Evolutionary conservation across 2,113 vertebrate genomes (phyloP).

Genomic region (Bungarus multicinctus): DNA sequence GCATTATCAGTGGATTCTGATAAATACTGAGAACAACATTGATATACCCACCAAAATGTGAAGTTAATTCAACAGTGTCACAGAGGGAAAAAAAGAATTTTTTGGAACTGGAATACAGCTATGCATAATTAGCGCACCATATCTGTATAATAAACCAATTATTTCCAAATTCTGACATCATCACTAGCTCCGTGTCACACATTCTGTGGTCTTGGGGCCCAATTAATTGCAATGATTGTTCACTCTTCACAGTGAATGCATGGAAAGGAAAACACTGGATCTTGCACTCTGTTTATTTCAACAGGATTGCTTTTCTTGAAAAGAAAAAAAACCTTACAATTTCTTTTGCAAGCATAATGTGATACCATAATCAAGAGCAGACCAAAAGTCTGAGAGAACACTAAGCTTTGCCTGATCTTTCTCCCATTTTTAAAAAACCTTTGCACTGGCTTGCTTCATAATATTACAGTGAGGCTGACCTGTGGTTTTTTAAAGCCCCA

Average conservation of each 20-base stretch:
- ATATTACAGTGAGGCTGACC: neutral
- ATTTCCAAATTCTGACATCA: neutral
- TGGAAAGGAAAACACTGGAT: neutral
- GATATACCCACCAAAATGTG: neutral
- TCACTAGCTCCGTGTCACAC: neutral
- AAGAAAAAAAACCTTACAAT: neutral
- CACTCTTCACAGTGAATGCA: neutral
- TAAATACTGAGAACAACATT: neutral
- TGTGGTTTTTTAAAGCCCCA: neutral
- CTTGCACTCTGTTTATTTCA: neutral
- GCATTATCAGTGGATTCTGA: neutral
- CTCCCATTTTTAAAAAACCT: neutral
- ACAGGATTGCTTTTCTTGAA: neutral
- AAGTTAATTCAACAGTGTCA: neutral
- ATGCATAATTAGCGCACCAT: neutral
- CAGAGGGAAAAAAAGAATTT: neutral
- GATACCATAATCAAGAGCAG: neutral
- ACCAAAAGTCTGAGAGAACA: neutral
- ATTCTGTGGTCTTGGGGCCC: neutral
- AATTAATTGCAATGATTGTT: neutral
- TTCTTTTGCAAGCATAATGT: neutral
- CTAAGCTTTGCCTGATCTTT: neutral
- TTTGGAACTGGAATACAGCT: neutral
- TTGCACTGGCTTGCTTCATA: neutral
- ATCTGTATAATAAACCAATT: neutral